Evolutionary conservation across 92 coral and sea anemone species (phyloP), one percentile per base, ranked within the genome.

Genomic region (Metridium senile): DNA sequence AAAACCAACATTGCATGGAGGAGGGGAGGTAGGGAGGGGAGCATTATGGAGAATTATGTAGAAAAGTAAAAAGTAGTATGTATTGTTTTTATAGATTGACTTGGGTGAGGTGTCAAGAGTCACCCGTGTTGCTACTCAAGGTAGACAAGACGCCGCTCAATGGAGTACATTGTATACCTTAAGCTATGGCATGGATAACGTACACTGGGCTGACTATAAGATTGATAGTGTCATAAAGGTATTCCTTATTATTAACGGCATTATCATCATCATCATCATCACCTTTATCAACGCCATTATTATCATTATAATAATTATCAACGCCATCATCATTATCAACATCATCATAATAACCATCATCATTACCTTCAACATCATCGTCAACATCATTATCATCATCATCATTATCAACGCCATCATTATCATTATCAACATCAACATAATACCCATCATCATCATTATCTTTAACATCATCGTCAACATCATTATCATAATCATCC

Each of bases 201-300:
- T 77, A 27, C 72, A 84, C 68, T 84, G 88, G 88, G 88, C 78
- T 4, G 45, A 26, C 22, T 84, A 84, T 66, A 84, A 70, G 33
- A 35, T 30, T 23, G 70, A 84, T 33, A 76, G 83, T 13, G 18
- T 66, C 11, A 39, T 62, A 0, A 77, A 77, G 82, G 88, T 82
- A 57, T 57, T 6, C 65, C 18, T 21, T 26, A 20, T 21, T 9
- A 58, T 58, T 58, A 18, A 9, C 26, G 4, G 8, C 30, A 58
- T 58, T 18, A 26, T 58, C 13, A 39, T 39, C 13, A 39, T 39
- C 49, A 39, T 39, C 49, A 39, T 39, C 49, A 39, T 39, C 49
- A 39, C 49, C 49, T 4, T 39, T 13, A 39, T 39, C 49, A 39
- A 4, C 13, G 13, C 49, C 13, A 39, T 39, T 13, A 39, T 39